Evolutionary conservation across 2,888 invertebrate species (phyloP).

Genomic region (Siphonodentalium dalli): DNA sequence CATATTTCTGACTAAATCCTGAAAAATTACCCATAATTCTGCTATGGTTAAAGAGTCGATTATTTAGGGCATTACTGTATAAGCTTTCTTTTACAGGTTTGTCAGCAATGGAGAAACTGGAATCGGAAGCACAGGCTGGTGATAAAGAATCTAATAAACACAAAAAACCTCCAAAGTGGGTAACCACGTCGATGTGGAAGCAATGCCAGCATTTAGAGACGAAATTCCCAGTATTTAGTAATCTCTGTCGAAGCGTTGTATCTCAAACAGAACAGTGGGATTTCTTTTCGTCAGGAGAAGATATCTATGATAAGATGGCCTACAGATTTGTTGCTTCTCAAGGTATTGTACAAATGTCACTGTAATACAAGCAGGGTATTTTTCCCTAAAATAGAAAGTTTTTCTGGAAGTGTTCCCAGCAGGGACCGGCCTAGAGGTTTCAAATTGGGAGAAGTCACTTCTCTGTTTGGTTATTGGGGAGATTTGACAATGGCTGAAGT

Average conservation of each 20-base stretch:
- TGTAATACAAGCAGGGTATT: too few relatives aligned
- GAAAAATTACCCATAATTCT: too few relatives aligned
- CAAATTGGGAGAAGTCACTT: too few relatives aligned
- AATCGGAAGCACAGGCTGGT: conserved; percentile 39
- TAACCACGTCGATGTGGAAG: conserved; percentile 50
- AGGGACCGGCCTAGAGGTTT: too few relatives aligned
- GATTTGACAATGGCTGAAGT: too few relatives aligned
- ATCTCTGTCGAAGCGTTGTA: conserved; percentile 53
- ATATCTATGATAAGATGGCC: conserved; percentile 48
- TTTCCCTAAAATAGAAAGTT: too few relatives aligned
- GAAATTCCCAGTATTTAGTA: conserved; percentile 40
- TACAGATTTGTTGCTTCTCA: conserved; percentile 13
- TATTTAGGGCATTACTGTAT: too few relatives aligned
- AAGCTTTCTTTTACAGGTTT: conserved; percentile 41
- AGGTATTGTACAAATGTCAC: too few relatives aligned
- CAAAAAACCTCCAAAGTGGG: conserved; percentile 46
- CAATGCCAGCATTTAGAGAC: conserved; percentile 59
- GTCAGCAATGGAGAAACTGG: conserved; percentile 53
- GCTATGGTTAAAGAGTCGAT: too few relatives aligned
- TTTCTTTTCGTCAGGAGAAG: conserved; percentile 37
- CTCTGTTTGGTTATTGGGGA: too few relatives aligned
- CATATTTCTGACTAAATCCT: too few relatives aligned
- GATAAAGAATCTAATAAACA: conserved; percentile 34
- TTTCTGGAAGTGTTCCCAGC: too few relatives aligned
- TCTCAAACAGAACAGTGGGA: conserved; percentile 54